A percentile compares a stretch with the other conserved stretches of the same genome.
Evolutionary conservation across 2,797 vertebrate genomes (phyloP).

Genomic region (Carapus acus): DNA sequence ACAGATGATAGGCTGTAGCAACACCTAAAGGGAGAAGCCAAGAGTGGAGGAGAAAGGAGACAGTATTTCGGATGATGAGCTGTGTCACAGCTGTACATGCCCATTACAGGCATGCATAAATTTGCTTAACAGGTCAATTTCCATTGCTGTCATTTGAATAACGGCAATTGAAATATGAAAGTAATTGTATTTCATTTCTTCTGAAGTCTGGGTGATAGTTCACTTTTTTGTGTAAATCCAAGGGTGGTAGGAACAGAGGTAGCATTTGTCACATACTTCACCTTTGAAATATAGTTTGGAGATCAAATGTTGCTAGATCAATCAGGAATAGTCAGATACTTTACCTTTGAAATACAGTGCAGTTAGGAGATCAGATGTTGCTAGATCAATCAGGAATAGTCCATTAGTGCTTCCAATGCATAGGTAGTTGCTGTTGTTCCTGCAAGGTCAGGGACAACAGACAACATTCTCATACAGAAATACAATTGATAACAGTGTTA

Average conservation of each 20-base stretch:
- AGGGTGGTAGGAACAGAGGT: too few species aligned
- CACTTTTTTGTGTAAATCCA: background rate
- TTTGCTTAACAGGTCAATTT: too few species aligned
- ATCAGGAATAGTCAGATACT: conserved; percentile 76
- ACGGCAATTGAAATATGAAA: too few species aligned
- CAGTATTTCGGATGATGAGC: too few species aligned
- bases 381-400: conserved; percentile 78
- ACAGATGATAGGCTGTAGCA: too few species aligned
- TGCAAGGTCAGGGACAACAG: conserved; percentile 33
- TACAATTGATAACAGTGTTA: conserved; percentile 36
- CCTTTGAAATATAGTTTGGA: conserved; percentile 79
- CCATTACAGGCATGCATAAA: too few species aligned
- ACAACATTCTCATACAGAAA: too few species aligned
- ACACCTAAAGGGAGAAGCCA: too few species aligned
- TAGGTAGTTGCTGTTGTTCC: conserved; percentile 58
- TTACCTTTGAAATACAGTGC: conserved; percentile 76
- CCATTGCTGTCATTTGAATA: too few species aligned
- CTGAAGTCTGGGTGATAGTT: background rate
- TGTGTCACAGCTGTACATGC: too few species aligned
- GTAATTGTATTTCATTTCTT: background rate
- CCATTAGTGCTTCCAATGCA: conserved; percentile 82
- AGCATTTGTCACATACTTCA: conserved; percentile 28
- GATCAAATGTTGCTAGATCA: conserved; percentile 77
- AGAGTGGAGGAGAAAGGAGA: too few species aligned
- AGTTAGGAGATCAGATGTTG: conserved; percentile 76